A percentile compares a stretch with the other conserved stretches of the same genome.
Conservation (phyloP, 2,888 invertebrate species). For the Mimas tiliae region DNA sequence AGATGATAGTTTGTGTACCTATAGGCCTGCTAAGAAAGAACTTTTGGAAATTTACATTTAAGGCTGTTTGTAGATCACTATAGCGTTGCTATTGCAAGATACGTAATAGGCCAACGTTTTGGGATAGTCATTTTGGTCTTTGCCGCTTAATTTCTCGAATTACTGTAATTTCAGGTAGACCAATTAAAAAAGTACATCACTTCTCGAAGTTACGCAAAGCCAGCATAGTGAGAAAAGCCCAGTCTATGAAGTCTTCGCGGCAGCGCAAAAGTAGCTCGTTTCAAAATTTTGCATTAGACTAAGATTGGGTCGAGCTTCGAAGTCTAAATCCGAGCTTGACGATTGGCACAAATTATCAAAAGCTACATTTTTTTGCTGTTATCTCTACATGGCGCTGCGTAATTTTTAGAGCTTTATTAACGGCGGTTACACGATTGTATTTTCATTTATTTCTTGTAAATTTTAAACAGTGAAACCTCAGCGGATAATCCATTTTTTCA, state of each 20-base stretch:
- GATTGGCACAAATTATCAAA: conserved; percentile 8
- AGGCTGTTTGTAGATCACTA: too few relatives aligned
- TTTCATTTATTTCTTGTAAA: not conserved
- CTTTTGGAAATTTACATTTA: too few relatives aligned
- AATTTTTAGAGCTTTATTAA: conserved; percentile 15
- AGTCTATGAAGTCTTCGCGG: not conserved
- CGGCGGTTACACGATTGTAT: conserved; percentile 2
- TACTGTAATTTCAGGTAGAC: conserved; percentile 12
- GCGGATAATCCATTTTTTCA: too few relatives aligned
- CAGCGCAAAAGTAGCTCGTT: conserved; percentile 16
- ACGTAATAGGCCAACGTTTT: not conserved
- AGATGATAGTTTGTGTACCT: too few relatives aligned
- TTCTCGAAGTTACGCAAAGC: conserved; percentile 18
- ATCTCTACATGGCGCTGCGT: conserved; percentile 16
- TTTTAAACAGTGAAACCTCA: too few relatives aligned
- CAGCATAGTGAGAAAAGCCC: not conserved
- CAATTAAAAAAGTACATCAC: not conserved
- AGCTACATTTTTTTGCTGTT: conserved; percentile 13
- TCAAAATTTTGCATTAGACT: conserved; percentile 11
- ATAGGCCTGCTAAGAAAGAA: too few relatives aligned
- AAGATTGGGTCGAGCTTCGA: not conserved
- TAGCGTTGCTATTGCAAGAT: too few relatives aligned
- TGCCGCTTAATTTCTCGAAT: not conserved
- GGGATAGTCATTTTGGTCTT: not conserved
- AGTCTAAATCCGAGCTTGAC: not conserved